Evolutionary conservation across 2,888 invertebrate species (phyloP).

Genomic region (Tipula confusa): DNA sequence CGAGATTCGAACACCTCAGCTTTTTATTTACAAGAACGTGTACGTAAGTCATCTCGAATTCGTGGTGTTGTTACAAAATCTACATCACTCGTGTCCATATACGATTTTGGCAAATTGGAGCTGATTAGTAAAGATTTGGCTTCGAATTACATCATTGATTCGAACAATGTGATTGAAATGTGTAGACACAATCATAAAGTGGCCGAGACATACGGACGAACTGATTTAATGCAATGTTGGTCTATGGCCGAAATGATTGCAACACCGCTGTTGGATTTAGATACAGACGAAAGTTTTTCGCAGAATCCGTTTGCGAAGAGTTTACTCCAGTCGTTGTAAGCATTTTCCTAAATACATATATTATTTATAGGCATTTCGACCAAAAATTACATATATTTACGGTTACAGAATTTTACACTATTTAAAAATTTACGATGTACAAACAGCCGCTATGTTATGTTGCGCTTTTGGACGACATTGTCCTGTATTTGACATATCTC

Average conservation of each 20-base stretch:
- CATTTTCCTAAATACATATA: constrained; percentile 37
- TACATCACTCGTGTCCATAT: constrained; percentile 44
- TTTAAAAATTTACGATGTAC: constrained; percentile 76
- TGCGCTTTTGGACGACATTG: constrained; percentile 76
- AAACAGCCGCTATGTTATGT: constrained; percentile 90
- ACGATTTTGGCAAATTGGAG: constrained; percentile 57
- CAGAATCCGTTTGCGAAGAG: constrained; percentile 82
- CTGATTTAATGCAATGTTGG: constrained; percentile 86
- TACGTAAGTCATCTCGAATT: constrained; percentile 50
- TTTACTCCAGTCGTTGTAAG: constrained; percentile 81
- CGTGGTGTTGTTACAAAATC: constrained; percentile 52
- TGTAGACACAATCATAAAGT: constrained; percentile 76
- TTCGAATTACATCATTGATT: constrained; percentile 68
- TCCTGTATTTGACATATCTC: constrained; percentile 41
- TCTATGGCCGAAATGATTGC: constrained; percentile 71
- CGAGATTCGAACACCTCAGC: constrained; percentile 60
- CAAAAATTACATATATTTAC: too few relatives aligned
- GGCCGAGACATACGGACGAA: constrained; percentile 69
- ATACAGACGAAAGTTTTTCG: constrained; percentile 63
- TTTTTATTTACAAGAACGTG: constrained; percentile 73
- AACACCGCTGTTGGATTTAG: constrained; percentile 49
- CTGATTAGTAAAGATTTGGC: constrained; percentile 77
- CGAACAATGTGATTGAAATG: constrained; percentile 53
- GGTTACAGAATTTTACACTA: constrained; percentile 69
- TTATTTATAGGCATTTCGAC: too few relatives aligned